Conservation (phyloP, 1,140 invertebrate species). For the Aradophagus sp. region DNA sequence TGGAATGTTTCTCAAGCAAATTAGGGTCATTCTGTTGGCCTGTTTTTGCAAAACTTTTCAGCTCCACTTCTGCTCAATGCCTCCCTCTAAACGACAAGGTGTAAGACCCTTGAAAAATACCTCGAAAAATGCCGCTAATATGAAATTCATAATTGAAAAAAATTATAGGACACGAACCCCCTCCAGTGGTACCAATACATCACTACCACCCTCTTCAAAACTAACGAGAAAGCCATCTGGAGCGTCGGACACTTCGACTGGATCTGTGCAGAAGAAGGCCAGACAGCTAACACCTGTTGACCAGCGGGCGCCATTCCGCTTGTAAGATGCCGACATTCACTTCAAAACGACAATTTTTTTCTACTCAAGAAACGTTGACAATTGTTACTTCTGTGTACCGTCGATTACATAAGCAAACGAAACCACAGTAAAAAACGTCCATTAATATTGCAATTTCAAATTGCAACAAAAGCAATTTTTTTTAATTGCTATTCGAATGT, state of each 20-base stretch:
- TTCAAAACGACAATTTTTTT: slow-evolving; percentile 6
- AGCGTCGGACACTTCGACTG: slow-evolving; percentile 77
- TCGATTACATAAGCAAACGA: slow-evolving; percentile 2
- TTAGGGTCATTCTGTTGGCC: too few relatives aligned
- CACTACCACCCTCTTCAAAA: slow-evolving; percentile 79
- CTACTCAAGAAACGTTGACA: slow-evolving; percentile 6
- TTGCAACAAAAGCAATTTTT: slow-evolving; percentile 12
- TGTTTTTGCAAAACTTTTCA: too few relatives aligned
- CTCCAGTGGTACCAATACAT: slow-evolving; percentile 81
- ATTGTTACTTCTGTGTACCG: slow-evolving; percentile 22
- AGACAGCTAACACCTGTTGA: slow-evolving; percentile 76
- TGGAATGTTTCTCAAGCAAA: too few relatives aligned
- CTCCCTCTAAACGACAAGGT: too few relatives aligned
- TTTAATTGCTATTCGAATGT: too few relatives aligned
- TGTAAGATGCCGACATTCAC: slow-evolving; percentile 70
- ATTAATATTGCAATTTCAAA: slow-evolving; percentile 12
- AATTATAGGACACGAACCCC: slow-evolving; percentile 78
- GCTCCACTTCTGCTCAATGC: too few relatives aligned
- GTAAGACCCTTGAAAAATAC: slow-evolving; percentile 3
- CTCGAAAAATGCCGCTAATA: too few relatives aligned
- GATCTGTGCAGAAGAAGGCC: slow-evolving; percentile 71
- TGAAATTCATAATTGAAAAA: too few relatives aligned
- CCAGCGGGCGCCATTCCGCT: slow-evolving; percentile 79
- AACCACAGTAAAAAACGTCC: slow-evolving; percentile 26
- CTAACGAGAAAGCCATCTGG: slow-evolving; percentile 80